phyloP scores from a whole-genome alignment of 2,888 invertebrate species.

The Drosophila engyochracea region DNA sequence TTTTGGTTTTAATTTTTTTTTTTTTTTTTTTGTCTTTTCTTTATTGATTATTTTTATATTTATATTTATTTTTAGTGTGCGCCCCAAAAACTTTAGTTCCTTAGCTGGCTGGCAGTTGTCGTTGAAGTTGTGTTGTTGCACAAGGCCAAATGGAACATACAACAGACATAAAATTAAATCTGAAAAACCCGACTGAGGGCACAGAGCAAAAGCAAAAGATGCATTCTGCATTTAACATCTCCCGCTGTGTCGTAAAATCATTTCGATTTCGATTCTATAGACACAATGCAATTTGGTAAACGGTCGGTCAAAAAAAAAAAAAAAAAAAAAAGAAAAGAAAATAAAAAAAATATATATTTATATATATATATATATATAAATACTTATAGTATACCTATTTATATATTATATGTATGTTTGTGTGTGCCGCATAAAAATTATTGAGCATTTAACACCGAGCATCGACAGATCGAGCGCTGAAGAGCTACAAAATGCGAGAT shows the following conservation, averaged over 20 bases:
- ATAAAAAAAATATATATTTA: background rate
- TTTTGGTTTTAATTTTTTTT: conserved; percentile 30
- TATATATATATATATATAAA: conserved; percentile 6
- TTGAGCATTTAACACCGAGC: conserved; percentile 74
- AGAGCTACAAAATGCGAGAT: conserved; percentile 27
- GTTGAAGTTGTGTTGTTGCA: conserved; percentile 32
- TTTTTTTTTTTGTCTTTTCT: conserved; percentile 17
- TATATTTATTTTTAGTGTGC: conserved; percentile 64
- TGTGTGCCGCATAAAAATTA: conserved; percentile 57
- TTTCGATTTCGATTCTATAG: conserved; percentile 57
- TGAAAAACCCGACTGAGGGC: conserved; percentile 48
- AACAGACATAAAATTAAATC: conserved; percentile 75
- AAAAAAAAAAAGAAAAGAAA: background rate
- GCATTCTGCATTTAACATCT: conserved; percentile 71
- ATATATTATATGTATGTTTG: background rate
- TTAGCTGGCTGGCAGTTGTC: conserved; percentile 31
- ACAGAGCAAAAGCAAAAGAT: conserved; percentile 43
- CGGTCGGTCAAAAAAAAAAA: conserved; percentile 20
- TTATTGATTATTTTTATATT: conserved; percentile 57
- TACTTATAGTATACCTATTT: conserved; percentile 8
- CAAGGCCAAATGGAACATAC: conserved; percentile 65
- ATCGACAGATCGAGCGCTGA: conserved; percentile 50
- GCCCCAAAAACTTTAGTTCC: conserved; percentile 54
- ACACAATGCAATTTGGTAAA: conserved; percentile 67
- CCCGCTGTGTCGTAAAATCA: conserved; percentile 78